Percentiles rank a stretch among this genome's conserved stretches.
Conservation (phyloP, 2,113 vertebrate genomes). For the Telmatochromis brachygnathus region DNA sequence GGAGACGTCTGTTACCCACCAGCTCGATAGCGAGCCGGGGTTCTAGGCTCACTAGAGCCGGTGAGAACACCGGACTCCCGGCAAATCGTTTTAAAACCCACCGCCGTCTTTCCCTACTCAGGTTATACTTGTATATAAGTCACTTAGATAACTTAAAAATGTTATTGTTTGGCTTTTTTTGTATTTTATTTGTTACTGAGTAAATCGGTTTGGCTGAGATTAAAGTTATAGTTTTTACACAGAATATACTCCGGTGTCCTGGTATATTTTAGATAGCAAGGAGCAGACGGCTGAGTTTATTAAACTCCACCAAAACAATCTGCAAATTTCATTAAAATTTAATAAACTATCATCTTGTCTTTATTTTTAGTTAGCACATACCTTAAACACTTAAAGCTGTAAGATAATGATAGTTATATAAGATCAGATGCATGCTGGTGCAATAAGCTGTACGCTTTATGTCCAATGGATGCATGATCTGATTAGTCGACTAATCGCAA, state of each 20-base stretch:
- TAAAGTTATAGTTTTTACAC: neutral
- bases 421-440: neutral
- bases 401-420: neutral
- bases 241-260: neutral
- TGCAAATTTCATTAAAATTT: neutral
- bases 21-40: rapidly evolving
- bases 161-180: neutral
- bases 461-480: neutral
- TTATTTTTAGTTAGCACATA: neutral
- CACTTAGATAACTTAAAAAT: neutral
- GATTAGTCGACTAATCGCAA: neutral
- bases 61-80: too few relatives aligned
- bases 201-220: neutral
- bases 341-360: neutral
- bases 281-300: neutral
- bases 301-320: rapidly evolving
- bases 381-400: neutral
- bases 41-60: too few relatives aligned
- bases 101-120: rapidly evolving
- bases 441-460: neutral
- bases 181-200: neutral
- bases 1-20: too few relatives aligned
- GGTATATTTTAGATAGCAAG: neutral
- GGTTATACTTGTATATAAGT: neutral
- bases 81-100: too few relatives aligned